Base-by-base conservation (phyloP, 2,797 vertebrate genomes). In the Gila robusta region DNA sequence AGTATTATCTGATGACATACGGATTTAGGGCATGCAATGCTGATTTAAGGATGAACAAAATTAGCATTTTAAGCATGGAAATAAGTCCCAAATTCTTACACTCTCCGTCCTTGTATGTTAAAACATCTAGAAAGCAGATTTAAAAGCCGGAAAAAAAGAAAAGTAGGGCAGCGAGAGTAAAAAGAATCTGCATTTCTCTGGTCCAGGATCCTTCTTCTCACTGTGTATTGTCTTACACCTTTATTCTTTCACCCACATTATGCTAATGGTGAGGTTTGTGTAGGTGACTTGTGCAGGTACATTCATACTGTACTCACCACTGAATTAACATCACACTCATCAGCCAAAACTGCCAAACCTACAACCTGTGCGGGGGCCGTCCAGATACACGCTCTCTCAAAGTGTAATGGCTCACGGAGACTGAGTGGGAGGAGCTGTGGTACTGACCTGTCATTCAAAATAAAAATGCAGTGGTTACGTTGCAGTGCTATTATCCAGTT, bases 221-320 rank as follows among this genome's bases (percentile, higher is more conserved):
- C 19, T 32, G 12, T 0, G 3, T 52, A 70, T 59, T 64, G 81
- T 86, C 66, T 88, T 85, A 54, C 86, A 86, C 59, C 41, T 83
- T 81, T 49, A 78, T 69, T 83, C 44, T 86, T n/a, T 84, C 84
- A 82, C 84, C 78, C 81, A 88, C 87, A 17, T 0, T 82, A 93
- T 92, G 91, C 84, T 92, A 93, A 93, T 92, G 5, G 28, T 92
- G 93, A 93, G 93, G 92, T 94, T 89, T 80, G 41, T 80, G 44
- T 82, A 89, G 86, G 80, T 74, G 76, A 88, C 44, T 69, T 44
- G 6, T 64, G 71, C 84, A 89, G 39, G 88, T 84, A 84, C 37
- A 90, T 83, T 88, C 62, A 86, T 52, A 92, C 90, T 91, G 91
- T 91, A 91, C 67, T 74, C 82, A 89, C 92, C 90, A 92, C 93